Evolutionary conservation across 2,113 vertebrate genomes (phyloP), one percentile per base, ranked within the genome.

Genomic region (Scalopus aquaticus): DNA sequence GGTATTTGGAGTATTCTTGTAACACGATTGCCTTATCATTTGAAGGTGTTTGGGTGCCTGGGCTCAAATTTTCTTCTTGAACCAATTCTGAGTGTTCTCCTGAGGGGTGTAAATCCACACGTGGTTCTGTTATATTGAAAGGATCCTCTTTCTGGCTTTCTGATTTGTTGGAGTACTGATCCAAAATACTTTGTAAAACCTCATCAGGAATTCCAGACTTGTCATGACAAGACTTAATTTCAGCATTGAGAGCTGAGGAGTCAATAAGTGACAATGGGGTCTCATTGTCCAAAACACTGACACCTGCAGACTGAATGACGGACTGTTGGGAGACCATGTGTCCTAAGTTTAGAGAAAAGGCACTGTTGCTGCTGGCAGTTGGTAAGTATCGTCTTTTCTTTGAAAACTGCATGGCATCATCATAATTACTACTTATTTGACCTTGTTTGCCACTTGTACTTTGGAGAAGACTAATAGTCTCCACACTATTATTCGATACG

Each of bases 381-480:
- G 99, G 99, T 97, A 99, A 98, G 97, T 99, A 99, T 96, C 99
- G 99, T 97, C 99, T 99, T 97, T 99, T 99, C 99, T 99, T 99
- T 96, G 99, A 99, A 98, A 99, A 99, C 98, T 99, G 99, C 99
- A 99, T 99, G 98, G 99, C 99, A 96, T 99, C 99, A 22, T 99
- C 99, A 0, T 99, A 99, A 98, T 99, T 99, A 98, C 99, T 99
- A 98, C 98, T 99, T 95, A 99, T 98, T 17, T 98, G 98, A 92
- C 98, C 99, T 92, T 98, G 99, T 96, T 99, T 99, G 96, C 98
- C 98, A 87, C 98, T 97, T 80, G 99, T 95, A 95, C 98, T 98
- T 93, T 99, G 99, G 94, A 99, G 99, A 67, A 99, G 99, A 93
- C 98, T 98, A 96, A 99, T 98, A 95, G 98, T 96, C 95, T 99